phyloP scores from a whole-genome alignment of 2,113 vertebrate genomes.

The Anas platyrhynchos region DNA sequence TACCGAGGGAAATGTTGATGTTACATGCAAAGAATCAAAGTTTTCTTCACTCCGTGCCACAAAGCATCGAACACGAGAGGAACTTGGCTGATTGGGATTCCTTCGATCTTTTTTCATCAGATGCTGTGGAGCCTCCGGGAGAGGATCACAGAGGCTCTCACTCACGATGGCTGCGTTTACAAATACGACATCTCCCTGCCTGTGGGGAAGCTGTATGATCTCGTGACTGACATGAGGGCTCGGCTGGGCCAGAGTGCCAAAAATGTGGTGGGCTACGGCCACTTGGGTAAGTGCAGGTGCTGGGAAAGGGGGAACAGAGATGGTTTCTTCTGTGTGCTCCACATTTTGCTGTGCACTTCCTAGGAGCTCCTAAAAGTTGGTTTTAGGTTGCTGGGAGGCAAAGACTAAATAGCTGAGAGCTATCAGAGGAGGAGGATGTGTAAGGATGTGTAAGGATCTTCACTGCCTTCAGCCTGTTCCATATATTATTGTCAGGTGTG shows the following conservation, averaged over 20 bases:
- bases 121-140: constrained; percentile 92
- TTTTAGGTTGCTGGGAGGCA: not conserved
- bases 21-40: not conserved
- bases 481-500: not conserved
- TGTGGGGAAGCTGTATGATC: constrained; percentile 86
- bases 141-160: constrained; percentile 91
- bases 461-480: not conserved
- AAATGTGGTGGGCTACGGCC: constrained; percentile 93
- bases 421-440: not conserved
- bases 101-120: constrained; percentile 54
- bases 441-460: not conserved
- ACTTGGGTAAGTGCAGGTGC: constrained; percentile 84
- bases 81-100: not conserved
- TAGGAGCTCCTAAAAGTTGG: not conserved
- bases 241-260: constrained; percentile 82
- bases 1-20: not conserved
- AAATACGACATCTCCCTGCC: constrained; percentile 95
- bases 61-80: not conserved
- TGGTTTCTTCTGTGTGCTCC: not conserved
- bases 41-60: not conserved
- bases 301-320: not conserved
- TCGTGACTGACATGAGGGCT: constrained; percentile 82
- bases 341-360: not conserved
- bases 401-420: not conserved
- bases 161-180: constrained; percentile 86